These are phyloP conservation scores for Crenuchus spilurus DNA, from an alignment of 2,797 vertebrate genomes.

Conservation along the genomic window DNA sequence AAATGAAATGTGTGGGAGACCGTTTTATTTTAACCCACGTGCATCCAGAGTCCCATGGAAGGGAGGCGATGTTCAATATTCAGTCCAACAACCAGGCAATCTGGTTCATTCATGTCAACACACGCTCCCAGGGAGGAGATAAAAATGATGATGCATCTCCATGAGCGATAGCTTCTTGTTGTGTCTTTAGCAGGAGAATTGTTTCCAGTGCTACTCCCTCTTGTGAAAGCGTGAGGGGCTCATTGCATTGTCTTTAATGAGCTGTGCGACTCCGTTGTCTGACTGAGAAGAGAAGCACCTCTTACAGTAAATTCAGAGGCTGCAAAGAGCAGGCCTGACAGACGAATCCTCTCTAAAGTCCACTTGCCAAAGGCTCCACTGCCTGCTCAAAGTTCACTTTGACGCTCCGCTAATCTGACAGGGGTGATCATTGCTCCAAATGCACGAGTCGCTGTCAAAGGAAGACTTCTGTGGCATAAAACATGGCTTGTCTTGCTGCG, in stretches of 20 bases:
- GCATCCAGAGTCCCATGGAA: slow-evolving; percentile 12
- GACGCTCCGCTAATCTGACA: slow-evolving; percentile 32
- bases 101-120: slow-evolving; percentile 28
- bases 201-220: neutral
- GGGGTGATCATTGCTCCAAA: slow-evolving; percentile 57
- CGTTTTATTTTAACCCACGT: slow-evolving; percentile 6
- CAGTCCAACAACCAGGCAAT: slow-evolving; percentile 12
- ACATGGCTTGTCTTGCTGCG: slow-evolving; percentile 37
- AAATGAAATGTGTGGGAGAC: slow-evolving; percentile 4
- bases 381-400: slow-evolving; percentile 36
- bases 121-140: slow-evolving; percentile 25
- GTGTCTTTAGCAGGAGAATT: slow-evolving; percentile 23
- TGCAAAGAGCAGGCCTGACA: slow-evolving; percentile 2
- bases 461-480: slow-evolving; percentile 39
- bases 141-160: slow-evolving; percentile 35
- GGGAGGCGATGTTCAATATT: slow-evolving; percentile 25
- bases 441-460: slow-evolving; percentile 61
- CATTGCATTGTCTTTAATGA: slow-evolving; percentile 41
- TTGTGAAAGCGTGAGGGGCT: slow-evolving; percentile 31
- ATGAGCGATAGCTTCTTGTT: slow-evolving; percentile 29
- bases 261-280: neutral
- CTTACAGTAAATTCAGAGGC: slow-evolving; percentile 14
- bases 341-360: slow-evolving; percentile 37
- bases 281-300: slow-evolving; percentile 11
- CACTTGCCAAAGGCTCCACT: slow-evolving; percentile 19